Evolutionary conservation across 1,140 invertebrate genomes (phyloP).

Genomic region (Megalonaias nervosa): DNA sequence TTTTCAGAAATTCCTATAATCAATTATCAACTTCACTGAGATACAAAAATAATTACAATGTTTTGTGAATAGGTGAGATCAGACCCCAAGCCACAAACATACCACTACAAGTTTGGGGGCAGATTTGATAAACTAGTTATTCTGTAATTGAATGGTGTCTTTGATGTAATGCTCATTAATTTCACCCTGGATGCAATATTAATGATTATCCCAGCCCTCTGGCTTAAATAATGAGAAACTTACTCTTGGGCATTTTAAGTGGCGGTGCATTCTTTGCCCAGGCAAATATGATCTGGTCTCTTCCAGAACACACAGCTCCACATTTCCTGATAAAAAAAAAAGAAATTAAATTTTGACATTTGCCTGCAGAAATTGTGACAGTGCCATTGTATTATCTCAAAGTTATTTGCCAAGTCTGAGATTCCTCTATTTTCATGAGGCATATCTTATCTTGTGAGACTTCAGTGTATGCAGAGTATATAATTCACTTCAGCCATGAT

Average conservation of each 20-base stretch:
- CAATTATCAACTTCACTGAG: no score
- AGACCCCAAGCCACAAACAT: background rate
- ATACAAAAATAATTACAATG: background rate
- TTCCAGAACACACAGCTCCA: constrained; percentile 48
- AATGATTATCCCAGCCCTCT: background rate
- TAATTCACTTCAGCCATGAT: no score
- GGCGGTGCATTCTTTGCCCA: constrained; percentile 96
- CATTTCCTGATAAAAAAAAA: constrained; percentile 51
- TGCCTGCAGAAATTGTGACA: no score
- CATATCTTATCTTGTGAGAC: no score
- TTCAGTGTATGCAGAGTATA: no score
- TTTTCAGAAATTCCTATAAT: no score
- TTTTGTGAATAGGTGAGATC: background rate
- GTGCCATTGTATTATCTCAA: no score
- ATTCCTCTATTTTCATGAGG: no score
- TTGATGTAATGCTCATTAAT: background rate
- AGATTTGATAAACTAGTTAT: background rate
- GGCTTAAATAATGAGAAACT: constrained; percentile 2
- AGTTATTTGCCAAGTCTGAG: no score
- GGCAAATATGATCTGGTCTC: constrained; percentile 87
- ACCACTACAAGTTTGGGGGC: background rate
- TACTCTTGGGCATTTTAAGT: constrained; percentile 85
- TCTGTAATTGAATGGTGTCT: background rate
- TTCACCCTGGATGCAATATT: background rate
- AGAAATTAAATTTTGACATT: background rate